These are phyloP conservation scores for Mythimna pallens DNA, from an alignment of 2,888 invertebrate genomes.

Conservation along the genomic window DNA sequence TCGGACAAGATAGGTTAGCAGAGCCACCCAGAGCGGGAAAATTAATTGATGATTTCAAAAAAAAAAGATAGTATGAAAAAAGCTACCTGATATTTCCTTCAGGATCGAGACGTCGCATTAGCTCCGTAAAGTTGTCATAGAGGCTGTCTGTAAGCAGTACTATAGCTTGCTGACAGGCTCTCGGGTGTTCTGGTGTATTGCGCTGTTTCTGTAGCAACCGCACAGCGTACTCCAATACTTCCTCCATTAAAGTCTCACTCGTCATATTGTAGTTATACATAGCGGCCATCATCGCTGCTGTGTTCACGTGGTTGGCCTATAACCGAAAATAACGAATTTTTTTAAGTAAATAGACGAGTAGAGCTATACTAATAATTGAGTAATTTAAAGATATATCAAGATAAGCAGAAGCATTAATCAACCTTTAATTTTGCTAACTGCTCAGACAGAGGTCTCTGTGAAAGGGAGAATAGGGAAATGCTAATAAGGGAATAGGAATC, in stretches of 20 bases:
- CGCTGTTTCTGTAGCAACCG: constrained; percentile 74
- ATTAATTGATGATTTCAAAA: background rate
- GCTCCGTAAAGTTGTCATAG: constrained; percentile 77
- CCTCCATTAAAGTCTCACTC: constrained; percentile 79
- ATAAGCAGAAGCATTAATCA: background rate
- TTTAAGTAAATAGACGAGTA: background rate
- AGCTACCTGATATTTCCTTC: constrained; percentile 80
- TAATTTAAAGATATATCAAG: background rate
- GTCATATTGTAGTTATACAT: constrained; percentile 71
- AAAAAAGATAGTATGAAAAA: background rate
- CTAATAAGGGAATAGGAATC: no score
- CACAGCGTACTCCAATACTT: constrained; percentile 77
- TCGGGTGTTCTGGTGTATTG: constrained; percentile 68
- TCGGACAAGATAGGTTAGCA: no score
- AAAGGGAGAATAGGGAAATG: no score
- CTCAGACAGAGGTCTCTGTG: background rate
- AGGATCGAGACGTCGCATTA: constrained; percentile 79
- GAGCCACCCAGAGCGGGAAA: no score
- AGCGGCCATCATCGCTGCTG: constrained; percentile 85
- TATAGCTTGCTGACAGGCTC: constrained; percentile 86
- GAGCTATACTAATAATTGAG: background rate
- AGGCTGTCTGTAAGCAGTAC: constrained; percentile 84
- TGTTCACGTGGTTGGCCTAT: constrained; percentile 87
- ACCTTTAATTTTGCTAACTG: background rate
- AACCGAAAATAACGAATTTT: background rate